These are phyloP conservation scores for Apeltes quadracus DNA, from an alignment of 2,113 vertebrate genomes.

Conservation along the genomic window DNA sequence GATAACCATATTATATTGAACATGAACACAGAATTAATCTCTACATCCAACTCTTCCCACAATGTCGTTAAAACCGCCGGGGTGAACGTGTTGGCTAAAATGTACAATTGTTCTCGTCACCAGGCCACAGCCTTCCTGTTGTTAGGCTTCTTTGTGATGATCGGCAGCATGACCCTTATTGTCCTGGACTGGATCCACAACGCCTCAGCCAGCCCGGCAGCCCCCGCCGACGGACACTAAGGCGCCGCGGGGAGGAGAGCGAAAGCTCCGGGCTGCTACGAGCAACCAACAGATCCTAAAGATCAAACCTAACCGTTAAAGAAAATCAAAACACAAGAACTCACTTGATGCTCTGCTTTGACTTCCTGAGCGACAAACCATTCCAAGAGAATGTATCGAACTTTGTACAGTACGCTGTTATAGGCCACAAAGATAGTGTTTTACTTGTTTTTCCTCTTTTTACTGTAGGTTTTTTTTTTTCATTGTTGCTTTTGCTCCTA, in stretches of 20 bases:
- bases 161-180: constrained; percentile 90
- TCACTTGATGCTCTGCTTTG: constrained; percentile 59
- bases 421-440: constrained; percentile 88
- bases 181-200: constrained; percentile 89
- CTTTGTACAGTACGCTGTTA: constrained; percentile 86
- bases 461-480: constrained; percentile 77
- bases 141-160: constrained; percentile 90
- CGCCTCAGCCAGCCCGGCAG: constrained; percentile 32
- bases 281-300: constrained; percentile 32
- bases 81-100: constrained; percentile 1
- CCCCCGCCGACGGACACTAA: constrained; percentile 71
- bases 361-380: constrained; percentile 84
- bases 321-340: constrained; percentile 46
- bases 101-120: constrained; percentile 21
- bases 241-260: background rate
- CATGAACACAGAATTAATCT: background rate
- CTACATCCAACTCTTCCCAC: background rate
- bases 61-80: background rate
- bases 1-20: background rate
- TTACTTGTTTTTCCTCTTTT: constrained; percentile 78
- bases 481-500: constrained; percentile 76
- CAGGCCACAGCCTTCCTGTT: constrained; percentile 89
- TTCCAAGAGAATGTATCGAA: constrained; percentile 96
- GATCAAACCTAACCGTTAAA: constrained; percentile 25
- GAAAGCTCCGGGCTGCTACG: constrained; percentile 13